Evolutionary conservation across 2,888 invertebrate genomes (phyloP).

Genomic region (Agonopterix arenella): DNA sequence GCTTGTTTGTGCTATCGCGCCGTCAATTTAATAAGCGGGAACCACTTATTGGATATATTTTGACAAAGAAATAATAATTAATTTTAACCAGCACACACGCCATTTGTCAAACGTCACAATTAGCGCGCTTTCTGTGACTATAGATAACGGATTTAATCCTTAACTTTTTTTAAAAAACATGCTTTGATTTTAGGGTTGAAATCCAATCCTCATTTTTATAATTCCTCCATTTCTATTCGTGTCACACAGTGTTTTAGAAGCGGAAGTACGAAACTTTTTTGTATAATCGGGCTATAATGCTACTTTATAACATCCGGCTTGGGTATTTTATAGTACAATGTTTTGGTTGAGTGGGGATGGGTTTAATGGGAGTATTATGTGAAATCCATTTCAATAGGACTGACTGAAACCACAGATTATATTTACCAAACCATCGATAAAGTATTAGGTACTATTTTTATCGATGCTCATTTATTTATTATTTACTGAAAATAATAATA

Average conservation of each 20-base stretch:
- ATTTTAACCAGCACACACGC: not conserved
- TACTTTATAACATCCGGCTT: constrained; percentile 53
- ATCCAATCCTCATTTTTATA: constrained; percentile 22
- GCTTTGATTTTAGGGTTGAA: constrained; percentile 24
- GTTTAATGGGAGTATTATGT: constrained; percentile 11
- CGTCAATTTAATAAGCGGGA: too few species aligned
- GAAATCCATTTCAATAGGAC: not conserved
- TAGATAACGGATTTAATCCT: constrained; percentile 52
- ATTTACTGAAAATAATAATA: too few species aligned
- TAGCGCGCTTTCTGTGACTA: constrained; percentile 46
- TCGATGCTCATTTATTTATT: too few species aligned
- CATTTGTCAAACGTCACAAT: constrained; percentile 42
- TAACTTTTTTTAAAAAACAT: constrained; percentile 18
- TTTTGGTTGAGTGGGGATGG: constrained; percentile 27
- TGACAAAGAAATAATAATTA: too few species aligned
- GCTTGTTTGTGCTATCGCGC: too few species aligned
- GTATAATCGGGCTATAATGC: constrained; percentile 46
- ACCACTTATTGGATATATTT: too few species aligned
- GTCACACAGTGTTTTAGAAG: constrained; percentile 48
- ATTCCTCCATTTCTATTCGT: constrained; percentile 58
- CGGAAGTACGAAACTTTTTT: constrained; percentile 51
- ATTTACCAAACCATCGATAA: constrained; percentile 8
- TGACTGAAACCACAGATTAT: too few species aligned
- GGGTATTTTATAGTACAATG: constrained; percentile 24
- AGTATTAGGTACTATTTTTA: too few species aligned